Base-by-base conservation (phyloP, 1,140 invertebrate genomes). In the Zophobas atratus region DNA sequence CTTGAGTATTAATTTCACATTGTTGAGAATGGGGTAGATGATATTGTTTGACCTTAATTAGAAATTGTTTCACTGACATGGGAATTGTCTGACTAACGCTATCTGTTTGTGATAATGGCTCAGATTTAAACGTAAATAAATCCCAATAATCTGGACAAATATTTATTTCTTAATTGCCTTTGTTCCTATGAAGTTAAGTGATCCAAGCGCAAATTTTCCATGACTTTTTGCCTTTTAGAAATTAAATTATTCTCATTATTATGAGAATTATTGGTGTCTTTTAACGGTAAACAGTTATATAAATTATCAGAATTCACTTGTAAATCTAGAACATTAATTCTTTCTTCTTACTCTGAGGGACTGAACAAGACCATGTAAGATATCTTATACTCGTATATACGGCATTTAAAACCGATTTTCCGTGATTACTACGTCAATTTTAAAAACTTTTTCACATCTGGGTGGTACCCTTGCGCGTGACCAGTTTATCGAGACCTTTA, bases 1-100 rank as follows among this genome's bases (percentile, higher is more conserved):
- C 56, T 71, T 83, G 77, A 76, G 76, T 79, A 38, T 82, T 72
- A n/a, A 82, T 74, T 79, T 82, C 77, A 35, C 74, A 46, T 51
- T 79, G 77, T 38, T 82, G 79, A 38, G 57, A 20, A 34, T 71
- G 53, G 8, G 80, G 75, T 51, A 67, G 75, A n/a, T 78, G 60
- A 76, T 81, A 80, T 3, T 67, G 46, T 75, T 77, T 80, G 3
- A 56, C 6, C 36, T 63, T 36, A 39, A 63, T 63, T 39, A 38
- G 57, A 8, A 34, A 6, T 38, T 63, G 34, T 41, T 2, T 38
- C 8, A 38, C 1, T 2, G 35, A 20, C 41, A 48, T 74, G 32
- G 51, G 51, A 74, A 74, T 74, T 34, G 33, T 74, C n/a, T 74
- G 71, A 56, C 33, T 74, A 32, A 74, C 67, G 3, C 46, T 48